Evolutionary conservation across 2,888 invertebrate genomes (phyloP).

Genomic region (Priapulus caudatus): DNA sequence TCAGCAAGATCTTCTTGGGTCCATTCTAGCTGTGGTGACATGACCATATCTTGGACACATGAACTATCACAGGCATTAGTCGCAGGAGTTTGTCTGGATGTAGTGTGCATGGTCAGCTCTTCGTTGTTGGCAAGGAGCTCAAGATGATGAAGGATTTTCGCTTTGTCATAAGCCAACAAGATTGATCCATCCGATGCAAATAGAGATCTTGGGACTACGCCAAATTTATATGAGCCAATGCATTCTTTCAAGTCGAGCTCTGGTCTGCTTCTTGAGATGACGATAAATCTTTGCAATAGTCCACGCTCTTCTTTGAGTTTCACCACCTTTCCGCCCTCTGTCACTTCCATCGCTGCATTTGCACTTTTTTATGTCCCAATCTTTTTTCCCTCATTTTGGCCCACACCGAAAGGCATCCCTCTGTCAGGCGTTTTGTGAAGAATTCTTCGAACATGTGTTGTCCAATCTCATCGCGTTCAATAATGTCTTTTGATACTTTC

Average conservation of each 20-base stretch:
- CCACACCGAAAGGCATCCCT: conserved; percentile 16
- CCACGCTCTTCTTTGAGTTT: conserved; percentile 16
- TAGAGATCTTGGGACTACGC: conserved; percentile 15
- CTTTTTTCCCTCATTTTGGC: conserved; percentile 14
- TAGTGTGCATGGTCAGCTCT: too few species aligned
- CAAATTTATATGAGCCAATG: conserved; percentile 15
- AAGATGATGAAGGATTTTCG: conserved; percentile 15
- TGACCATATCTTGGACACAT: too few species aligned
- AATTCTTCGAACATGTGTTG: conserved; percentile 17
- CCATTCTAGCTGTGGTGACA: too few species aligned
- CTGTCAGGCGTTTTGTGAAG: conserved; percentile 14
- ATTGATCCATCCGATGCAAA: conserved; percentile 16
- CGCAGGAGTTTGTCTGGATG: too few species aligned
- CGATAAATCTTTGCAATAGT: conserved; percentile 13
- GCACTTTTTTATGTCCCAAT: conserved; percentile 14
- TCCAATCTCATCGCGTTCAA: conserved; percentile 14
- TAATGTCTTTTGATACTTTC: conserved; percentile 13
- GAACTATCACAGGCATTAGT: too few species aligned
- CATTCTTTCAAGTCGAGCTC: conserved; percentile 13
- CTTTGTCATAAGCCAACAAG: conserved; percentile 14
- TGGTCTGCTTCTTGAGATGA: conserved; percentile 4
- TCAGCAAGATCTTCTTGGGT: too few species aligned
- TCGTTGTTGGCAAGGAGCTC: conserved; percentile 6
- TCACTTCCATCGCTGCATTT: conserved; percentile 14
- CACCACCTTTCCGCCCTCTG: neutral